Evolutionary conservation across 1,140 invertebrate species (phyloP).

Genomic region (Epicauta chinensis): DNA sequence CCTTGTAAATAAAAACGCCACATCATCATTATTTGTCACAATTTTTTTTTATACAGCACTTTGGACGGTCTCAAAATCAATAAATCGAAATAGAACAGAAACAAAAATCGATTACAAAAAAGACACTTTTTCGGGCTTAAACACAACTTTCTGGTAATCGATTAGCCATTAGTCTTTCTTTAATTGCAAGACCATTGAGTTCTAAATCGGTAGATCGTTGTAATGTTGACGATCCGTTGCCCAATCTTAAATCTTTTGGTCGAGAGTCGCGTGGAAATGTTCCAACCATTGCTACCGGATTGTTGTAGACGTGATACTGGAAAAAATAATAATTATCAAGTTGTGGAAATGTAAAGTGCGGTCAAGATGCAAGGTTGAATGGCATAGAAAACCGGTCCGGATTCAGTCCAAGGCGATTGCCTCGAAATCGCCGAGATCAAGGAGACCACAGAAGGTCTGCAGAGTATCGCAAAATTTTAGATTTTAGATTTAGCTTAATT

Average conservation of each 20-base stretch:
- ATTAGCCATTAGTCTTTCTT: conserved; percentile 65
- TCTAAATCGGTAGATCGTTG: conserved; percentile 35
- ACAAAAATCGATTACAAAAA: neutral
- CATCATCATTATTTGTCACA: too few species aligned
- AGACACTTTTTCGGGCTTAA: conserved; percentile 40
- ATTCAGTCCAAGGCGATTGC: too few species aligned
- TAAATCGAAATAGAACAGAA: too few species aligned
- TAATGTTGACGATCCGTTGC: conserved; percentile 34
- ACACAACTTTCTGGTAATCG: conserved; percentile 70
- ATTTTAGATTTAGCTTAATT: too few species aligned
- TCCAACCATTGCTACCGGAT: conserved; percentile 39
- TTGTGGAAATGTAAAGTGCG: too few species aligned
- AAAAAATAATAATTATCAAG: conserved; percentile 8
- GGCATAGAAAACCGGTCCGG: too few species aligned
- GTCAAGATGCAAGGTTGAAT: too few species aligned
- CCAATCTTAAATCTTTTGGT: conserved; percentile 39
- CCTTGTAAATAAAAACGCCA: too few species aligned
- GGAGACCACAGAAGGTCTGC: too few species aligned
- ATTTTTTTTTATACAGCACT: neutral
- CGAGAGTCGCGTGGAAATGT: conserved; percentile 41
- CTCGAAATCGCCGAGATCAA: too few species aligned
- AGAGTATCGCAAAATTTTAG: too few species aligned
- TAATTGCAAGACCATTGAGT: conserved; percentile 64
- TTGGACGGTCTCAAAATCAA: conserved; percentile 2
- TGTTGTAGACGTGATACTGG: conserved; percentile 41